Evolutionary conservation across 2,797 vertebrate species (phyloP), one percentile per base, ranked within the genome.

Genomic region (Hyperoplus immaculatus): DNA sequence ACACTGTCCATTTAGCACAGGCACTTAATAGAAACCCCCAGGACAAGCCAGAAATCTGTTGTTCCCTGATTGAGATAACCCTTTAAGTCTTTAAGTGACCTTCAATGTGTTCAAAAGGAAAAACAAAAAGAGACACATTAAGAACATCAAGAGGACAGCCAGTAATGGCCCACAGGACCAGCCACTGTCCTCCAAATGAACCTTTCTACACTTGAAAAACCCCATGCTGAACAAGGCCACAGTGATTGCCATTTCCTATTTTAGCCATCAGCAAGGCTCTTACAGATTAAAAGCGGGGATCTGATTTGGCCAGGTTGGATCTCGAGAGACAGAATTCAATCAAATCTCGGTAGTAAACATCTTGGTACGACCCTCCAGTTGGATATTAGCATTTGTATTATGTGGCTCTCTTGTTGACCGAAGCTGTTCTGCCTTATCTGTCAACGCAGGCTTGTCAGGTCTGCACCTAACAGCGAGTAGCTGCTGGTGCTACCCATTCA

Each of bases 381-480:
- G 69, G 62, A 86, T 78, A 88, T 92, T 90, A 90, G 83, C 87
- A 92, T 92, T 90, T 85, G 72, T 75, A 90, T 91, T 91, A 86
- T 86, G 57, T 50, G 4, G 78, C 73, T 57, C 77, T 46, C 85
- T 83, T 88, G 89, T 88, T 88, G 83, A 86, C 80, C 72, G 43
- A 69, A 81, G 82, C 77, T 60, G 79, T 77, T 67, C 66, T 57
- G 72, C 81, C 89, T 94, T 94, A 93, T 93, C 93, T 89, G 75
- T 77, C 72, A 51, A n/a, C 3, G 63, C 91, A 88, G 91, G 76
- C 93, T 83, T 80, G 86, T 87, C 84, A 78, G 87, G 87, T 85
- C 83, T 87, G 77, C 81, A 74, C 82, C 87, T 83, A 43, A 16
- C 83, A 59, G 60, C 39, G 76, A 80, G 85, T 16, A 65, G 13